Conservation (phyloP, 2,113 vertebrate genomes). For the Ictidomys tridecemlineatus region DNA sequence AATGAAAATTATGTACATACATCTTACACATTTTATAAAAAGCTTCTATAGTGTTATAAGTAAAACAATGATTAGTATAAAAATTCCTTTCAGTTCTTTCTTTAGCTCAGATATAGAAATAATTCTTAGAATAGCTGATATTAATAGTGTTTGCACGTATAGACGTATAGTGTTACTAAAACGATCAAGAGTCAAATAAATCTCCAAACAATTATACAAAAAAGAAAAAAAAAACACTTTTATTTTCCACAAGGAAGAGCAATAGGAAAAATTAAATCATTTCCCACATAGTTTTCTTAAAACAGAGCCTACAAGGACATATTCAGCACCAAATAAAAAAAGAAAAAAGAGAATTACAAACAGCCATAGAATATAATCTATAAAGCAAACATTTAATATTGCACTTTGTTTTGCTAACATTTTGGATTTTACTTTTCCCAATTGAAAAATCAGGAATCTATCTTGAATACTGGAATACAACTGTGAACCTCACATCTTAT, state of each 20-base stretch:
- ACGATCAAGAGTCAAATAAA: constrained; percentile 69
- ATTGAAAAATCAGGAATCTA: constrained; percentile 91
- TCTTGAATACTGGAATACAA: constrained; percentile 93
- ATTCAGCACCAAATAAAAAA: constrained; percentile 92
- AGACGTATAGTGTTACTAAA: constrained; percentile 10
- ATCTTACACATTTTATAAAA: neutral
- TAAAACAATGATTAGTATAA: neutral
- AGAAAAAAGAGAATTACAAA: constrained; percentile 88
- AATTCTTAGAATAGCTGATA: neutral
- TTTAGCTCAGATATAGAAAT: neutral
- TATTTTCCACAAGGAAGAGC: constrained; percentile 96
- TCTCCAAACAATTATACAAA: constrained; percentile 77
- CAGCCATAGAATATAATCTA: constrained; percentile 94
- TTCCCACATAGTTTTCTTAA: constrained; percentile 94
- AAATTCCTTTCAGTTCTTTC: constrained; percentile 11
- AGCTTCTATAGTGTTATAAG: neutral
- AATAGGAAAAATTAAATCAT: constrained; percentile 96
- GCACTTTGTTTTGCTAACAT: constrained; percentile 97
- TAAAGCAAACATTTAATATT: constrained; percentile 97
- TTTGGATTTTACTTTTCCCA: constrained; percentile 93
- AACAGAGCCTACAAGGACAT: constrained; percentile 96
- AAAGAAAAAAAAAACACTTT: constrained; percentile 86
- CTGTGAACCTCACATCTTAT: constrained; percentile 85
- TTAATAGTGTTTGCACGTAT: constrained; percentile 24
- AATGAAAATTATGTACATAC: neutral